These are phyloP conservation scores for Diorhabda sublineata DNA, from an alignment of 1,140 invertebrate species.

Conservation along the genomic window DNA sequence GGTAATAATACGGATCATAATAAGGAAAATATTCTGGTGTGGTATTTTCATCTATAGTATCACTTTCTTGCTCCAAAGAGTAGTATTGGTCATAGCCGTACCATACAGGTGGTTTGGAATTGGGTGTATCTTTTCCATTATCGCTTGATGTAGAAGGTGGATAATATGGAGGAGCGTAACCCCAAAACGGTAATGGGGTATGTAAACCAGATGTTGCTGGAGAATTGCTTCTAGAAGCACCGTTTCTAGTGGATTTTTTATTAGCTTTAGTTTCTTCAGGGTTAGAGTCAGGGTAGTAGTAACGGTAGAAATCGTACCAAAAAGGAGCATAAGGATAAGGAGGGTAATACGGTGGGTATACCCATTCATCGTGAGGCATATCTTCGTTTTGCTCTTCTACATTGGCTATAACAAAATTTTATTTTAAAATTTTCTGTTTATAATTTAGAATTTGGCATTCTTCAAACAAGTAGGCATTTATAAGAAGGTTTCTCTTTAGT, in stretches of 20 bases:
- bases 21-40: constrained; percentile 33
- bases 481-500: background rate
- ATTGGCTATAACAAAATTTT: constrained; percentile 44
- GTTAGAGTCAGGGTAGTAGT: constrained; percentile 22
- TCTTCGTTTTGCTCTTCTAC: constrained; percentile 38
- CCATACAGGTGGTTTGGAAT: constrained; percentile 12
- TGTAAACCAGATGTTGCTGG: background rate
- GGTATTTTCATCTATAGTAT: constrained; percentile 21
- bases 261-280: constrained; percentile 9
- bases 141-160: constrained; percentile 19
- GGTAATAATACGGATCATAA: constrained; percentile 41
- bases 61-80: constrained; percentile 13
- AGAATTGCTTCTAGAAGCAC: background rate
- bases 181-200: constrained; percentile 32
- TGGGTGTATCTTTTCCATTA: constrained; percentile 20
- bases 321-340: constrained; percentile 38
- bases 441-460: background rate
- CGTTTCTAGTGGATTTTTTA: constrained; percentile 14
- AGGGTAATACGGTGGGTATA: constrained; percentile 42
- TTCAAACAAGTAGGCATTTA: background rate
- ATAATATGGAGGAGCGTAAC: constrained; percentile 28
- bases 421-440: background rate
- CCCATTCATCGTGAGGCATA: constrained; percentile 39
- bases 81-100: background rate
- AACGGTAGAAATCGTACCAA: constrained; percentile 32